Base-by-base conservation (phyloP, 2,113 vertebrate species). In the Toxotes jaculatrix region DNA sequence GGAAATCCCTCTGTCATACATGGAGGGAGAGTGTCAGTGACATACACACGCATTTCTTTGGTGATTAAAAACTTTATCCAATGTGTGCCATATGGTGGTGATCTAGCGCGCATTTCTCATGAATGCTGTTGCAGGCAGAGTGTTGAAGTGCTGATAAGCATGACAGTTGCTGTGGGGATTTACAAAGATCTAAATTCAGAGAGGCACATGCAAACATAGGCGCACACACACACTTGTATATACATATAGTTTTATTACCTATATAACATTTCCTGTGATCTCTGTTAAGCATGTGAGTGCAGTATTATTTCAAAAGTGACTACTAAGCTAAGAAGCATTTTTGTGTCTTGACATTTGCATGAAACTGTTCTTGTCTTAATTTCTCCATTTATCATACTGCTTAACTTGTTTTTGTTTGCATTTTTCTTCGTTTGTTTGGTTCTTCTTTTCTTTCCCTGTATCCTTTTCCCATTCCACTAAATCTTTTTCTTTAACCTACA, bases 351-450 rank as follows among this genome's bases (percentile, higher is more conserved):
- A 23, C 13, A 11, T 82, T 89, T 91, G 69, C 79, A 88, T 86
- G 68, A 74, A 88, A 64, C 10, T 82, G 14, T 84, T 73, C n/a
- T 69, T 47, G n/a, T 75, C 56, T 80, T 85, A 49, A 76, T 45
- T 72, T 71, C 27, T 81, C 10, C 21, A 60, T 80, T 77, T 74
- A 34, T 75, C 17, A 5, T 66, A 51, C 62, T 85, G 43, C 67
- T 88, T 83, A 87, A 91, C 81, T 83, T 91, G 47, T 78, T 76
- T 74, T 86, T 69, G 10, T 82, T 87, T 92, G 66, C 76, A 82
- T 85, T 69, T 84, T 88, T 90, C 72, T 90, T 74, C 78, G 19
- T 87, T 64, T 92, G 62, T 69, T 84, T 77, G 91, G 80, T 65
- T 85, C 53, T 89, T 93, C 84, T 79, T 84, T 42, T 64, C 53